A percentile compares a stretch with the other conserved stretches of the same genome.
These are phyloP conservation scores for Melanophora roralis DNA, from an alignment of 2,888 invertebrate species.

Conservation along the genomic window DNA sequence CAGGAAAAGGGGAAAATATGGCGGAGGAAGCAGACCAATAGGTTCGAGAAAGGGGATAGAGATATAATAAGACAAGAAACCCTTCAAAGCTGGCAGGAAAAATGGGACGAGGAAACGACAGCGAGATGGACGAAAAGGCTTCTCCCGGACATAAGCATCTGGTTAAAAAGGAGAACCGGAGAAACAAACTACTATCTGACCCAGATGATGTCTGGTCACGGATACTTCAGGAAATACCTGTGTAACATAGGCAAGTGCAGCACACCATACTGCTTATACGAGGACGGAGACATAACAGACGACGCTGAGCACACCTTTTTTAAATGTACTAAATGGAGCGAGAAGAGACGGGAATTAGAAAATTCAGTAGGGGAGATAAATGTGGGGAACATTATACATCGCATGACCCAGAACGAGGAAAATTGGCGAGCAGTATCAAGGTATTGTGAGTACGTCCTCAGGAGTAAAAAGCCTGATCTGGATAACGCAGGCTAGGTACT, in stretches of 20 bases:
- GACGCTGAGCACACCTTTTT: slow-evolving; percentile 23
- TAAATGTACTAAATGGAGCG: background rate
- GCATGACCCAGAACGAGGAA: background rate
- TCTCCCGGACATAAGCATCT: background rate
- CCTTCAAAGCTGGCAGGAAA: background rate
- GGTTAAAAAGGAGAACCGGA: background rate
- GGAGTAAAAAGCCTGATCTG: background rate
- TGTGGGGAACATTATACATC: background rate
- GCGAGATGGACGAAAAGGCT: slow-evolving; percentile 3
- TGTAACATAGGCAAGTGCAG: background rate
- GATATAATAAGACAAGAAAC: background rate
- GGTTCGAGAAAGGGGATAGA: background rate
- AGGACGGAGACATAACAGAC: background rate
- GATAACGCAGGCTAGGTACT: background rate
- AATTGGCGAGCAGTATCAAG: background rate
- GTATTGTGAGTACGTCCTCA: background rate
- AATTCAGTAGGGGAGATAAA: background rate
- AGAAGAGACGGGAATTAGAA: background rate
- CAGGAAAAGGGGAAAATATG: background rate
- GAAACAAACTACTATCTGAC: slow-evolving; percentile 15
- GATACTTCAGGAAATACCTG: slow-evolving; percentile 9
- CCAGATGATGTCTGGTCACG: slow-evolving; percentile 21
- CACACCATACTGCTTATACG: background rate
- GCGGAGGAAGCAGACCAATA: background rate
- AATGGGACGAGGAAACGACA: background rate